Base-by-base conservation (phyloP, 2,888 invertebrate genomes). In the Endotricha flammealis region DNA sequence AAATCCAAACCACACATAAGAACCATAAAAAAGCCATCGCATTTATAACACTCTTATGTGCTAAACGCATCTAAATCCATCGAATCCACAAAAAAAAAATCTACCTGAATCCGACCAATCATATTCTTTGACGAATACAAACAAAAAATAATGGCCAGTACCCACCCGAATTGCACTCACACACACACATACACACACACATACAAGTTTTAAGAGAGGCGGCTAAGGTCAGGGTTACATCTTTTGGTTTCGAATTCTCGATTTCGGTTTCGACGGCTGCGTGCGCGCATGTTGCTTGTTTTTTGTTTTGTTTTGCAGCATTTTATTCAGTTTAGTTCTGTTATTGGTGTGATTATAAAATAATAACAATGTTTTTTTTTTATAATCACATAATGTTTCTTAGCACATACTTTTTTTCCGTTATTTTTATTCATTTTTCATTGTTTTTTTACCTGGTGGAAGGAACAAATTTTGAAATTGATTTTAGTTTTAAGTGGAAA, bases 201-300 rank as follows among this genome's bases (percentile, higher is more conserved):
- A 14, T 16, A 14, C n/a, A 55, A 56, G 59, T 57, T 66, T 69
- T 72, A 72, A 73, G 75, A 69, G 63, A 64, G 51, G 57, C 50
- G 64, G 56, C 70, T 77, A 82, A 83, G 83, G 83, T 83, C 83
- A 83, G 55, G 83, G 80, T 64, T 61, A 55, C 57, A 53, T 68
- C 71, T 77, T 75, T 67, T 76, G 77, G 64, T n/a, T n/a, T n/a
- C n/a, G n/a, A n/a, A n/a, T n/a, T n/a, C 46, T 29, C 52, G 61
- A 56, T 68, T 78, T 77, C 79, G 77, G 66, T 40, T 50, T 46
- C 48, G 53, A 63, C 46, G 48, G 58, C 49, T 48, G 60, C 62
- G 59, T 53, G 11, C 31, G 65, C 67, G 67, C 70, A 65, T 51
- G 63, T n/a, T n/a, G n/a, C n/a, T n/a, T n/a, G n/a, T n/a, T 48